Percentiles rank a stretch among this genome's conserved stretches.
These are phyloP conservation scores for Urocynchramus pylzowi DNA, from an alignment of 2,113 vertebrate species.

Conservation along the genomic window DNA sequence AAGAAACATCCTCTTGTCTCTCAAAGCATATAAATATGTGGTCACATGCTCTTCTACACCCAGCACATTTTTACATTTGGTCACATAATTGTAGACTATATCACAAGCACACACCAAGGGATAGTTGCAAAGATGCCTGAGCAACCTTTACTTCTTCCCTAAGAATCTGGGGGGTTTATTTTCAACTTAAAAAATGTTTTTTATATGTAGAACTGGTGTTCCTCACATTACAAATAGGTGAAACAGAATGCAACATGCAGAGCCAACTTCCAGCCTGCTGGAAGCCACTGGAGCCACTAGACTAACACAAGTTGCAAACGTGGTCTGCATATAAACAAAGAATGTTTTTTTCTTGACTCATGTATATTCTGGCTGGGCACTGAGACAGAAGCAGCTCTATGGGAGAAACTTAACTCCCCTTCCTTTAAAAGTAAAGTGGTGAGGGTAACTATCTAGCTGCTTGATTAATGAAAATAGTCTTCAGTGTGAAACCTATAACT, in stretches of 20 bases:
- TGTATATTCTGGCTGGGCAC: neutral
- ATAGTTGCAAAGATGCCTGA: neutral
- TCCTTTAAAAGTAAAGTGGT: neutral
- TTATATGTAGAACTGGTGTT: neutral
- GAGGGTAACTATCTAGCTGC: neutral
- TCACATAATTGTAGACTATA: neutral
- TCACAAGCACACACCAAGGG: neutral
- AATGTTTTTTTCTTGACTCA: neutral
- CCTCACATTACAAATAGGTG: neutral
- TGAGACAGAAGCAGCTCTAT: neutral
- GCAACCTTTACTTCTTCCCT: neutral
- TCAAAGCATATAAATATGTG: fast-evolving
- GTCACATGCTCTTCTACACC: neutral
- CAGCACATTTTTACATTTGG: neutral
- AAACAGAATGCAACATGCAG: neutral
- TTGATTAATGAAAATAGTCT: conserved; percentile 50
- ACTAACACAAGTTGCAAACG: neutral
- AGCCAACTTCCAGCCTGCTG: neutral
- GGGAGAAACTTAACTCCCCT: neutral
- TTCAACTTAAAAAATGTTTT: neutral
- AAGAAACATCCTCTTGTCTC: neutral
- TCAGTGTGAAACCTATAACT: neutral
- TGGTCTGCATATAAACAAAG: neutral
- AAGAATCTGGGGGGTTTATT: neutral
- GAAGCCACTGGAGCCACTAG: neutral